Evolutionary conservation across 30 jellyfish, hydroid and myxozoan genomes (phyloP), one percentile per base, ranked within the genome.

Genomic region (Aurelia sp.): DNA sequence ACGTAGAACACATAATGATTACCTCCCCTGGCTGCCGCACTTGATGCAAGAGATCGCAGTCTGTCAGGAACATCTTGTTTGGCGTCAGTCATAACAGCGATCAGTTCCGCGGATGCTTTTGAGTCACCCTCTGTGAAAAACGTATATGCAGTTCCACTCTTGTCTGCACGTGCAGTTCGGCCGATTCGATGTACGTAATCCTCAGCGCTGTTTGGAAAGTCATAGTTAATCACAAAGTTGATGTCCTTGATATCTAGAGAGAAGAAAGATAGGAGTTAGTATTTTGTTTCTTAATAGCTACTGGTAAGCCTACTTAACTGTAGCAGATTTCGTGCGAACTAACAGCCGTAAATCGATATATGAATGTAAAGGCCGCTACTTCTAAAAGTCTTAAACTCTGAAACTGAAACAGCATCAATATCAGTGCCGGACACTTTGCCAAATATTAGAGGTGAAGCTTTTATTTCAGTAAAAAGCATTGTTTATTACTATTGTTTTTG

Each of bases 151-250:
- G 98, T 90, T 8, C 99, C 99, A 71, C 89, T 85, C 62, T 78
- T 70, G 17, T 87, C 89, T 17, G 99, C 99, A 17, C 99, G 96
- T 3, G 98, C 99, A 12, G 99, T 95, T 31, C 99, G 86, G 16
- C 99, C 99, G 33, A 95, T 95, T 18, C 99, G 96, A 82, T 95
- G 99, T 20, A 95, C 97, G 65, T 95, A 95, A 66, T 95, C 99
- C 72, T 95, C 99, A 2, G 96, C 66, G 31, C 86, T 67, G 63
- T 85, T 95, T 44, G 99, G 99, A 80, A 82, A 95, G 85, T 95
- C 98, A 74, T 50, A 85, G 88, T 95, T 95, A 79, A 95, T 87
- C 35, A 95, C 99, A 75, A 95, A 95, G 78, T 86, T 95, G 75
- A 95, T 86, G 81, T 95, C 99, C 19, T 98, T 98, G 72, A 95